Conservation (phyloP, 1,140 invertebrate genomes). For the Musca vetustissima region DNA sequence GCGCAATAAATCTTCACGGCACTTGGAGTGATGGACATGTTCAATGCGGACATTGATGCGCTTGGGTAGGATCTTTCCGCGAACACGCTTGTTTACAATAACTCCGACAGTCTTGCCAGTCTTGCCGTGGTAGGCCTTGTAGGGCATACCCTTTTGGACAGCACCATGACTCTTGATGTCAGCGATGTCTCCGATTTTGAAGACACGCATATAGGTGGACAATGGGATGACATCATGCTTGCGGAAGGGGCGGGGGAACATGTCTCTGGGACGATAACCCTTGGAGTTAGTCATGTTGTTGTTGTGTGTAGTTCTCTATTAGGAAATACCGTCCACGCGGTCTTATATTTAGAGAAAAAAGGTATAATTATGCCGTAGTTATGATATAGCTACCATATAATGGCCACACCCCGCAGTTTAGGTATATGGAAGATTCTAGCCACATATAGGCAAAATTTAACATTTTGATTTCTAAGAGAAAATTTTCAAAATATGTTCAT, state of each 20-base stretch:
- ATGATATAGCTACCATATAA: no score
- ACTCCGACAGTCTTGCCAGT: conserved; percentile 96
- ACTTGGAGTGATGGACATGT: conserved; percentile 96
- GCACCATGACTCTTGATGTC: conserved; percentile 99
- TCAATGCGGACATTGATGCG: conserved; percentile 97
- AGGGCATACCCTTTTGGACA: conserved; percentile 99
- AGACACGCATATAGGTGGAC: conserved; percentile 95
- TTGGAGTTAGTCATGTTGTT: conserved; percentile 94
- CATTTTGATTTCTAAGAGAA: no score
- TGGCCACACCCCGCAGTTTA: no score
- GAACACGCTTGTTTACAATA: conserved; percentile 99
- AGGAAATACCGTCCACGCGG: no score
- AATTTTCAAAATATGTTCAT: no score
- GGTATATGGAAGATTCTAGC: no score
- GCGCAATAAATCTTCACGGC: conserved; percentile 91
- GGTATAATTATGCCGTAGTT: no score
- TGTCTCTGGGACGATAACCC: conserved; percentile 76
- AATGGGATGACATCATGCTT: conserved; percentile 93
- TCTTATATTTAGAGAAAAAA: no score
- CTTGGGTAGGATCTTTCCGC: conserved; percentile 91
- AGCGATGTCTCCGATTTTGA: conserved; percentile 98
- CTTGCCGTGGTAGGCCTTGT: conserved; percentile 98
- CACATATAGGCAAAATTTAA: no score
- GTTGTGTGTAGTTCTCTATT: neutral
- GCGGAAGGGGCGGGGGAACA: conserved; percentile 77